Evolutionary conservation across 2,888 invertebrate genomes (phyloP).

Genomic region (Melinopterus prodromus): DNA sequence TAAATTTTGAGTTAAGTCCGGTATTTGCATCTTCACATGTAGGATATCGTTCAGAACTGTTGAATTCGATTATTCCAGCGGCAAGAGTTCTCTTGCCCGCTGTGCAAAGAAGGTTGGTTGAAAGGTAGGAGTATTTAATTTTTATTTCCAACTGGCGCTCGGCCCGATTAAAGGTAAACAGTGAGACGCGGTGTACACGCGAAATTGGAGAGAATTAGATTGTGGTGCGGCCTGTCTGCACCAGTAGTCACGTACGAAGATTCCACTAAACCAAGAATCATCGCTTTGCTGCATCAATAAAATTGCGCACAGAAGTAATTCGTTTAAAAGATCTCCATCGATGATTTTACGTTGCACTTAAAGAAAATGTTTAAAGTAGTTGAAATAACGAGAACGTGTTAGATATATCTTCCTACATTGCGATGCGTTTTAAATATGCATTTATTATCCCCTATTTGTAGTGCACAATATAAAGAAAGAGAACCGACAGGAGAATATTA

Average conservation of each 20-base stretch:
- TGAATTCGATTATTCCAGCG: not conserved
- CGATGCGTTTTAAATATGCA: too few relatives aligned
- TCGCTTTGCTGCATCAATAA: not conserved
- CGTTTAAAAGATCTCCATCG: not conserved
- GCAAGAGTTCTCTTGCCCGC: not conserved
- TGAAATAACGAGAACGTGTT: too few relatives aligned
- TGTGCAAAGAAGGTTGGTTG: not conserved
- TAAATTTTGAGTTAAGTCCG: not conserved
- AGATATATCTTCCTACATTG: too few relatives aligned
- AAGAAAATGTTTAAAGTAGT: too few relatives aligned
- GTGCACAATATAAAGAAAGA: too few relatives aligned
- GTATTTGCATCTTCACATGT: not conserved
- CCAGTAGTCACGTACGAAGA: not conserved
- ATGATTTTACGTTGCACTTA: not conserved
- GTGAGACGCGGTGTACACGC: not conserved
- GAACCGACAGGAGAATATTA: too few relatives aligned
- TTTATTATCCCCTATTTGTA: too few relatives aligned
- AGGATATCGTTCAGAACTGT: not conserved
- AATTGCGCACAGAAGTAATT: not conserved
- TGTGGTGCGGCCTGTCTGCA: not conserved
- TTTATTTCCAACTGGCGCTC: not conserved
- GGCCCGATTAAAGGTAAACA: not conserved
- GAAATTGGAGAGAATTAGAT: not conserved
- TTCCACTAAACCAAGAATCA: not conserved
- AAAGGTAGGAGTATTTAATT: constrained; percentile 4